Conservation (phyloP, 2,113 vertebrate species). For the Oncorhynchus clarkii region DNA sequence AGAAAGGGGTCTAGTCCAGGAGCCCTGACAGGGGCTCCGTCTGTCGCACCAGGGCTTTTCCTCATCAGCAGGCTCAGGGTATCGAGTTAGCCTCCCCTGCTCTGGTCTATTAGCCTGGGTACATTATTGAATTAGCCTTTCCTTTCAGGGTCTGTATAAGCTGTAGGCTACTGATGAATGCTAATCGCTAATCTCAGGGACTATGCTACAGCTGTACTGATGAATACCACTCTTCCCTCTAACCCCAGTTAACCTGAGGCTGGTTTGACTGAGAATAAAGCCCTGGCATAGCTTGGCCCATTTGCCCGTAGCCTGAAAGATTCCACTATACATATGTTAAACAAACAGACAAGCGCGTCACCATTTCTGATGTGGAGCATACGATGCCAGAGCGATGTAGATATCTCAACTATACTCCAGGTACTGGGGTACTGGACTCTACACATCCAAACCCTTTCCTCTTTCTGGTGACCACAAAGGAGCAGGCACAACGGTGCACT, state of each 20-base stretch:
- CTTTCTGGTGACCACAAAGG: background rate
- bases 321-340: background rate
- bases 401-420: background rate
- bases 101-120: conserved; percentile 37
- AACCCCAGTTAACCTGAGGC: conserved; percentile 27
- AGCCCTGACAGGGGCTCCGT: conserved; percentile 21
- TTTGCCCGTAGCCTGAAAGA: background rate
- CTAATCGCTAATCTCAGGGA: conserved; percentile 29
- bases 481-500: background rate
- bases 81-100: conserved; percentile 23
- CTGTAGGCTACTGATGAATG: too few relatives aligned
- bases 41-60: conserved; percentile 17
- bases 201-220: conserved; percentile 19
- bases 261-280: conserved; percentile 24
- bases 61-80: conserved; percentile 13
- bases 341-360: background rate
- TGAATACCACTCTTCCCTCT: conserved; percentile 16
- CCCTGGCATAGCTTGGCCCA: background rate
- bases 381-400: background rate
- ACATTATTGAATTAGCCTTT: background rate
- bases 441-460: background rate
- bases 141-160: too few relatives aligned
- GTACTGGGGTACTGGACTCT: background rate
- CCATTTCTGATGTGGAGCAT: background rate
- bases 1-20: conserved; percentile 14